Evolutionary conservation across 2,113 vertebrate genomes (phyloP), one percentile per base, ranked within the genome.

Genomic region (Daubentonia madagascariensis): DNA sequence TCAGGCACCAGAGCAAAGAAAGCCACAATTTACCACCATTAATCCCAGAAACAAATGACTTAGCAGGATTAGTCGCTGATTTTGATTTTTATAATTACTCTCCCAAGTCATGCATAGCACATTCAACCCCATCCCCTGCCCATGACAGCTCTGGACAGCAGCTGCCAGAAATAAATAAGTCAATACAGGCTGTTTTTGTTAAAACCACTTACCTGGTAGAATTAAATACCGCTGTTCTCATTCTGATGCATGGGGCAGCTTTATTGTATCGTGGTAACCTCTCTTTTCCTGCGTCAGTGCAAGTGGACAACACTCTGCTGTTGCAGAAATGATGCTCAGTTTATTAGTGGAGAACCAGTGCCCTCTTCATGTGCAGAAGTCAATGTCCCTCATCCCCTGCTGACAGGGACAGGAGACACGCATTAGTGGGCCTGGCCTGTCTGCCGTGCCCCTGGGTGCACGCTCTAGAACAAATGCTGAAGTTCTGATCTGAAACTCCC

Each of bases 401-500:
- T 96, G 73, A 57, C 84, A 85, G 63, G 75, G 68, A 54, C 48
- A 93, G 40, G 85, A 65, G 6, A 68, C 50, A 37, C 16, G 54
- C 45, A 35, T 89, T 0, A 91, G 52, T 14, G 0, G 86, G 65
- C 52, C 70, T 86, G 6, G 23, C 88, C 54, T 57, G 40, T 89
- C 50, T 50, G 40, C 80, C 20, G 13, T 18, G 57, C 45, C 25
- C 81, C 81, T n/a, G n/a, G 52, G 2, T 95, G 0, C 68, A 87
- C 85, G 70, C 89, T 97, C 95, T 92, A 95, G 94, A 87, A 4
- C 68, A 95, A 50, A 63, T 20, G 61, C 85, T 65, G 35, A 57
- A 94, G 67, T 78, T 90, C 85, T 68, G 75, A 98, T 80, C 37
- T 90, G 94, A 96, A 96, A 22, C 86, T 50, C 32, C 68, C 85